These are phyloP conservation scores for Clepsis dumicolana DNA, from an alignment of 2,888 invertebrate genomes.

Conservation along the genomic window DNA sequence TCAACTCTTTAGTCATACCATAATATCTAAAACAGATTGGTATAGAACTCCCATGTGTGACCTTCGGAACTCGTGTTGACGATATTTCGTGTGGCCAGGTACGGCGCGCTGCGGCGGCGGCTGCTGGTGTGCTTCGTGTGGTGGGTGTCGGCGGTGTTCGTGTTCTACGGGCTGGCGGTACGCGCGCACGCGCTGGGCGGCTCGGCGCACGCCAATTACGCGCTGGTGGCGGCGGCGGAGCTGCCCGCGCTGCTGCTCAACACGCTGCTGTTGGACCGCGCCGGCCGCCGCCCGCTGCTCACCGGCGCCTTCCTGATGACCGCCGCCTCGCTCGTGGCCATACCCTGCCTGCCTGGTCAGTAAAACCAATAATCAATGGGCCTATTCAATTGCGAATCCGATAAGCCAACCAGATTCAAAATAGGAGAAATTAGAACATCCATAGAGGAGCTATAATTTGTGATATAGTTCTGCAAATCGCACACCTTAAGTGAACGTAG, in stretches of 20 bases:
- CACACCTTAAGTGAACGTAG: too few species aligned
- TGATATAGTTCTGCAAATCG: too few species aligned
- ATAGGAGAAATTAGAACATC: too few species aligned
- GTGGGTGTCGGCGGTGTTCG: conserved; percentile 79
- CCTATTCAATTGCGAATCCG: too few species aligned
- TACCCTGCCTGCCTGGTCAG: conserved; percentile 60
- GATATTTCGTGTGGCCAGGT: conserved; percentile 59
- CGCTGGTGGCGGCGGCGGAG: conserved; percentile 74
- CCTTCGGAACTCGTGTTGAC: background rate
- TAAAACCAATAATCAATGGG: background rate
- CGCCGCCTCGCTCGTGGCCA: conserved; percentile 66
- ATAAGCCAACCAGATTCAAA: too few species aligned
- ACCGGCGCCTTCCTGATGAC: conserved; percentile 74
- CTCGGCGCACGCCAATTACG: conserved; percentile 72
- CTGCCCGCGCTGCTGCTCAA: conserved; percentile 73
- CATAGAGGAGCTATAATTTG: too few species aligned
- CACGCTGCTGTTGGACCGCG: conserved; percentile 76
- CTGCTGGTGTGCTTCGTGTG: conserved; percentile 75
- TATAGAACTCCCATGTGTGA: background rate
- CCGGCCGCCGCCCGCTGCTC: conserved; percentile 73
- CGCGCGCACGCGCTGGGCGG: conserved; percentile 72
- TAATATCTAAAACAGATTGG: too few species aligned
- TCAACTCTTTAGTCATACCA: too few species aligned
- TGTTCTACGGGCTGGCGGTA: conserved; percentile 81
- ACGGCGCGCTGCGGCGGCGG: conserved; percentile 71